These are phyloP conservation scores for Sciaenops ocellatus DNA, from an alignment of 2,797 vertebrate genomes.

Conservation along the genomic window DNA sequence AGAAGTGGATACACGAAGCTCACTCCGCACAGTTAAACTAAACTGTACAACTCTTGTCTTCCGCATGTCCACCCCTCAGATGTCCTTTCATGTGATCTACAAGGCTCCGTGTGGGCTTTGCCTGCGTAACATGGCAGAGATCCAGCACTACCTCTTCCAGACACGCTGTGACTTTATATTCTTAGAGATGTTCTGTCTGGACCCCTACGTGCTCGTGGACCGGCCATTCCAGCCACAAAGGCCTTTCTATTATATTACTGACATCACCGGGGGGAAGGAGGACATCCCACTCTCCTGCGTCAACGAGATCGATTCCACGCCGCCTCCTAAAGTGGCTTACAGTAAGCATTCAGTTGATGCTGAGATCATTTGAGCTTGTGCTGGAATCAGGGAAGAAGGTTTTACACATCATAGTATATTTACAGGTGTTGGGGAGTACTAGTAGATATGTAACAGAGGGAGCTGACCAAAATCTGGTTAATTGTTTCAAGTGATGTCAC, in stretches of 20 bases:
- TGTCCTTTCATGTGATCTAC: constrained; percentile 98
- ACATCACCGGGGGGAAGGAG: constrained; percentile 94
- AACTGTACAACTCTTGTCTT: background rate
- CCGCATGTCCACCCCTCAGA: constrained; percentile 71
- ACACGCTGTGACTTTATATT: constrained; percentile 94
- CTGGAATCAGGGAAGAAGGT: background rate
- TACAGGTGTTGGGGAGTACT: background rate
- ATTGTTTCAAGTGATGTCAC: too few species aligned
- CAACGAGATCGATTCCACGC: constrained; percentile 95
- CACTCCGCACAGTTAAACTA: background rate
- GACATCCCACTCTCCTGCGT: constrained; percentile 97
- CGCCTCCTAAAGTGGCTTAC: constrained; percentile 95
- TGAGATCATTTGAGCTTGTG: background rate
- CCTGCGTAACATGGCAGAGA: constrained; percentile 95
- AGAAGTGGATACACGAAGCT: background rate
- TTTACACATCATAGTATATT: background rate
- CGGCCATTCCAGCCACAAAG: constrained; percentile 95
- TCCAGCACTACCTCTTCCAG: constrained; percentile 95
- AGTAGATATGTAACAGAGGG: background rate
- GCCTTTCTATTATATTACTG: constrained; percentile 93
- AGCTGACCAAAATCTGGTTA: too few species aligned
- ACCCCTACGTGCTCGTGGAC: constrained; percentile 97
- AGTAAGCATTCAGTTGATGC: constrained; percentile 82
- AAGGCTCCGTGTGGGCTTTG: constrained; percentile 97
- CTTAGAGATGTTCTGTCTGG: constrained; percentile 98